Evolutionary conservation across 1,140 invertebrate species (phyloP).

Genomic region (Riptortus pedestris): DNA sequence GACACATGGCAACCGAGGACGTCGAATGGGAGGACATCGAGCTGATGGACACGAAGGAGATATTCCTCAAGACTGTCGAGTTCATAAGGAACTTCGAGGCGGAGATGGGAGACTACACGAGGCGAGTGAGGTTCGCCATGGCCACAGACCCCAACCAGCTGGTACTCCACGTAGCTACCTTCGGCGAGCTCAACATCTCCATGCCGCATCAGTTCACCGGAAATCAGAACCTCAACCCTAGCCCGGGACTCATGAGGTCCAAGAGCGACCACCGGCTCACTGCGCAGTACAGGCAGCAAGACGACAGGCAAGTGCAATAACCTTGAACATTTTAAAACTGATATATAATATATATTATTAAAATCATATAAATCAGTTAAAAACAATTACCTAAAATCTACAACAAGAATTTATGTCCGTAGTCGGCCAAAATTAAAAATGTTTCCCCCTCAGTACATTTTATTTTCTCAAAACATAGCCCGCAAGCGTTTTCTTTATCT

Average conservation of each 20-base stretch:
- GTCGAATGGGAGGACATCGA: conserved; percentile 80
- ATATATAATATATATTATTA: too few species aligned
- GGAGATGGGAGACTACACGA: conserved; percentile 76
- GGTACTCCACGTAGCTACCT: conserved; percentile 64
- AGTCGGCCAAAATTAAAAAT: too few species aligned
- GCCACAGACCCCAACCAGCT: conserved; percentile 81
- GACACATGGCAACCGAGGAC: conserved; percentile 71
- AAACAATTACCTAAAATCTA: too few species aligned
- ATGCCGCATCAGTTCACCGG: conserved; percentile 42
- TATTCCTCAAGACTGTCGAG: conserved; percentile 85
- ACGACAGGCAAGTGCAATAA: conserved; percentile 47
- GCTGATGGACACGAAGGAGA: conserved; percentile 86
- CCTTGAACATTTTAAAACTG: too few species aligned
- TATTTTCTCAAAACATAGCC: too few species aligned
- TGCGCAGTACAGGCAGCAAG: conserved; percentile 75
- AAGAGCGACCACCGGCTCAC: conserved; percentile 88
- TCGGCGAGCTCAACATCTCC: conserved; percentile 76
- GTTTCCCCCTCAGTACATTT: too few species aligned
- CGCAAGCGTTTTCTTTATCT: too few species aligned
- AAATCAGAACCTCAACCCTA: conserved; percentile 48
- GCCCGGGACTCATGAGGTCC: conserved; percentile 72
- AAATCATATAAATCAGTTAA: too few species aligned
- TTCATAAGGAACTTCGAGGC: conserved; percentile 89
- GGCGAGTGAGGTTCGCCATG: conserved; percentile 73
- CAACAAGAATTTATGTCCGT: too few species aligned